Percentiles rank a stretch among this genome's conserved stretches.
Conservation (phyloP, 2,113 vertebrate genomes). For the Chloropsis hardwickii region DNA sequence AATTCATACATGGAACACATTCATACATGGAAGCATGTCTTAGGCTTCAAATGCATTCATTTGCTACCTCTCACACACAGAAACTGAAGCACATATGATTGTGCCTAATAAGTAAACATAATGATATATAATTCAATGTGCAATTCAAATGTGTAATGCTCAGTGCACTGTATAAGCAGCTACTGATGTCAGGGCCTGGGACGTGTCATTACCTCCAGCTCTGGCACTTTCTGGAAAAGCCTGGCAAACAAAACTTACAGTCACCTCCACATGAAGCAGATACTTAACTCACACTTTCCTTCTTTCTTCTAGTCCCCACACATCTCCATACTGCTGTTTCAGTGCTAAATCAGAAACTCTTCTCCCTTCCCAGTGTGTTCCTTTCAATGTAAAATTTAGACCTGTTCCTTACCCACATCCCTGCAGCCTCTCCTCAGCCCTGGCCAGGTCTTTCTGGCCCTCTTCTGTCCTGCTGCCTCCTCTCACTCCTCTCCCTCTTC, state of each 20-base stretch:
- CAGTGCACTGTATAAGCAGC: neutral
- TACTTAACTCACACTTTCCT: neutral
- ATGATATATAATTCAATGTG: neutral
- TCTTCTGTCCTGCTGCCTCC: neutral
- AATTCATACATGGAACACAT: neutral
- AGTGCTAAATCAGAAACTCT: neutral
- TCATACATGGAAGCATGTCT: neutral
- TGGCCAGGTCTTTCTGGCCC: neutral
- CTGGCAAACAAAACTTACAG: neutral
- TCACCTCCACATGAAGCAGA: neutral
- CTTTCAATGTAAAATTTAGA: neutral
- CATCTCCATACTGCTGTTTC: neutral
- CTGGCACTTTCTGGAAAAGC: neutral
- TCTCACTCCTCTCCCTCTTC: neutral
- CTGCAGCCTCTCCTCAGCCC: neutral
- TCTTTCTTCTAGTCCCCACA: neutral
- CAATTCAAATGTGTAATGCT: neutral
- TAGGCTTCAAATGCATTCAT: rapidly evolving
- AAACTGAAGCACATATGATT: neutral
- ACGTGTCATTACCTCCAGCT: neutral
- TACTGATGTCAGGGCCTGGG: neutral
- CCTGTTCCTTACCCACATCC: rapidly evolving
- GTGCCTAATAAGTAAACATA: neutral
- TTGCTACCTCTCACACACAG: neutral
- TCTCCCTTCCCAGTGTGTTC: neutral